Evolutionary conservation across 2,113 vertebrate species (phyloP).

Genomic region (Cathartes aura): DNA sequence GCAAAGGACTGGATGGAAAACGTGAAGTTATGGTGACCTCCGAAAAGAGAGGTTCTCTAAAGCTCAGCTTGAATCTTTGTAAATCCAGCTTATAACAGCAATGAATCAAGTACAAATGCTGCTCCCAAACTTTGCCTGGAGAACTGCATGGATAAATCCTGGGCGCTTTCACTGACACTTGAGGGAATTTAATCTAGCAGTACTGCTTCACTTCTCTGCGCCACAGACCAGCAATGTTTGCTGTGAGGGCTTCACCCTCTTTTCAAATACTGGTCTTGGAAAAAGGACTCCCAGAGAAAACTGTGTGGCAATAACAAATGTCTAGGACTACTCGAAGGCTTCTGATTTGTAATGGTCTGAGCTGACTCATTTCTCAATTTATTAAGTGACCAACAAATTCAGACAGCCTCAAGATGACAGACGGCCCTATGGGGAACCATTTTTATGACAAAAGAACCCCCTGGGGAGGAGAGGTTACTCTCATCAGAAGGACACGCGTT

Average conservation of each 20-base stretch:
- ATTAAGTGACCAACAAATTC: neutral
- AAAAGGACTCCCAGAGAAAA: neutral
- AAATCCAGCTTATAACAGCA: neutral
- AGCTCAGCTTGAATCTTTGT: neutral
- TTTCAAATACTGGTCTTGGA: neutral
- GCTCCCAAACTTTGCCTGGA: neutral
- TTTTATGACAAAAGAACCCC: neutral
- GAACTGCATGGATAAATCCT: neutral
- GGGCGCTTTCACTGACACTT: fast-evolving
- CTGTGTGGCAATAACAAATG: neutral
- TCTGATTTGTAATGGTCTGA: neutral
- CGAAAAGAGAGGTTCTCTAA: neutral
- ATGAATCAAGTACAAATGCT: neutral
- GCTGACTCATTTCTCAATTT: neutral
- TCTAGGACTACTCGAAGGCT: neutral
- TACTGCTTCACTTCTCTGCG: fast-evolving
- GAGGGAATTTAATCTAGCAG: neutral
- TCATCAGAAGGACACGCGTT: neutral
- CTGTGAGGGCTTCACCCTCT: neutral
- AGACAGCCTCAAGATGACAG: neutral
- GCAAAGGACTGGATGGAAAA: neutral
- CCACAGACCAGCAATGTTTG: no score
- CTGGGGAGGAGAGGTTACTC: neutral
- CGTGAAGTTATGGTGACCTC: neutral
- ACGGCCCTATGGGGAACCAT: neutral